These are phyloP conservation scores for Tenthredo livida DNA, from an alignment of 2,888 invertebrate species.

Conservation along the genomic window DNA sequence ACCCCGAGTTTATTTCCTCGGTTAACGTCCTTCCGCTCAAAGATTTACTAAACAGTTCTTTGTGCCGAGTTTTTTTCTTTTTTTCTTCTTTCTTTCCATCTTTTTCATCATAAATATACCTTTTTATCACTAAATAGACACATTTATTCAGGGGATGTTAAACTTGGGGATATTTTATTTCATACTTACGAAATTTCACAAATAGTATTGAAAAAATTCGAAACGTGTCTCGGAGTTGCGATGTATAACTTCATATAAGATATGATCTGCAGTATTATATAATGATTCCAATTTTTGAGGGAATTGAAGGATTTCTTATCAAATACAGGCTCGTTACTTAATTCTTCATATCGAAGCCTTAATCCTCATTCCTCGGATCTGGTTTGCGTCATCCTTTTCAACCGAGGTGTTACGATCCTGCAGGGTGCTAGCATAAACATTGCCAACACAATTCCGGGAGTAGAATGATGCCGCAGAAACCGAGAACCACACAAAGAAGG, in stretches of 20 bases:
- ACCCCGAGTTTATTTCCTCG: slow-evolving; percentile 15
- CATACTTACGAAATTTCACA: not conserved
- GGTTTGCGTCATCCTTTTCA: not conserved
- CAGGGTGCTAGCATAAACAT: not conserved
- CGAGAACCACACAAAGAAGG: slow-evolving; percentile 16
- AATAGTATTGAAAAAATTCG: not conserved
- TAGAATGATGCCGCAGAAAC: slow-evolving; percentile 3
- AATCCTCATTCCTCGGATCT: not conserved
- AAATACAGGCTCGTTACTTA: too few relatives aligned
- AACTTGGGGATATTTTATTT: not conserved
- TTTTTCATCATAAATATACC: not conserved
- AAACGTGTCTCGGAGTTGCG: not conserved
- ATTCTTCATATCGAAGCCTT: not conserved
- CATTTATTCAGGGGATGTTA: not conserved
- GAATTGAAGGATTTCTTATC: not conserved
- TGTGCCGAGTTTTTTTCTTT: not conserved
- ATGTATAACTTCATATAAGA: not conserved
- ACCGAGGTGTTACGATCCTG: not conserved
- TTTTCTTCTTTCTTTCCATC: too few relatives aligned
- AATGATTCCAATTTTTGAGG: not conserved
- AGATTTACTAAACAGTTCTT: slow-evolving; percentile 24
- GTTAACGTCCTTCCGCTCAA: slow-evolving; percentile 16
- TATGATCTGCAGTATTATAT: not conserved
- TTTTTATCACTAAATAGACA: not conserved
- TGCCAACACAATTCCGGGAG: slow-evolving; percentile 15